Conservation (phyloP, 2,888 invertebrate species). For the Periphyllus acericola region DNA sequence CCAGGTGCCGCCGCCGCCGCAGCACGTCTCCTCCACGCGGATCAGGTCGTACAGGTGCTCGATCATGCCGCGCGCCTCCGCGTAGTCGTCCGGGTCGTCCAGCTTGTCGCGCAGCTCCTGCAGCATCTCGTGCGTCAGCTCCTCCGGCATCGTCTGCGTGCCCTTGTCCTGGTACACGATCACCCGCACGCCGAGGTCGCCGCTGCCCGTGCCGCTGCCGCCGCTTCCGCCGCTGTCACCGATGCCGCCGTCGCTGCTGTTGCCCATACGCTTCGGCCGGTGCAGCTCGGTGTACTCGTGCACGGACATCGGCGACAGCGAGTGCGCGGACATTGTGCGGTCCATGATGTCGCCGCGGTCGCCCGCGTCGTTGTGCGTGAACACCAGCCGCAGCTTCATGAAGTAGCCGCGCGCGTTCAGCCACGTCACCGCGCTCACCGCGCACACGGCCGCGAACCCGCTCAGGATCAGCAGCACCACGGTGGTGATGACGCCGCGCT, state of each 20-base stretch:
- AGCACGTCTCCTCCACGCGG: constrained; percentile 76
- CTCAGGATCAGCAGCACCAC: constrained; percentile 67
- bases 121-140: constrained; percentile 78
- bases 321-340: constrained; percentile 70
- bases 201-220: constrained; percentile 63
- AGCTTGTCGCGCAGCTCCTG: constrained; percentile 76
- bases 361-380: constrained; percentile 28
- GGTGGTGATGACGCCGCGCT: constrained; percentile 34
- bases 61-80: constrained; percentile 80
- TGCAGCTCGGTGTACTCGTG: constrained; percentile 75
- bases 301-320: constrained; percentile 73
- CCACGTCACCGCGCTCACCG: constrained; percentile 61
- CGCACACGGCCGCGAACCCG: constrained; percentile 64
- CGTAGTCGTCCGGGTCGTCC: constrained; percentile 75
- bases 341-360: background rate
- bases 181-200: constrained; percentile 66
- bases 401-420: constrained; percentile 66
- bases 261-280: constrained; percentile 66
- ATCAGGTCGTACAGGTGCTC: constrained; percentile 80
- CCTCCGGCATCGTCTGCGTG: constrained; percentile 79
- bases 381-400: constrained; percentile 65
- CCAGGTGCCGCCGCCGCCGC: constrained; percentile 68
- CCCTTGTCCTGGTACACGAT: constrained; percentile 69
- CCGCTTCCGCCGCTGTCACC: constrained; percentile 35
- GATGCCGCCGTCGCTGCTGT: constrained; percentile 63